Evolutionary conservation across 2,797 vertebrate species (phyloP).

Genomic region (Leptoclinus maculatus): DNA sequence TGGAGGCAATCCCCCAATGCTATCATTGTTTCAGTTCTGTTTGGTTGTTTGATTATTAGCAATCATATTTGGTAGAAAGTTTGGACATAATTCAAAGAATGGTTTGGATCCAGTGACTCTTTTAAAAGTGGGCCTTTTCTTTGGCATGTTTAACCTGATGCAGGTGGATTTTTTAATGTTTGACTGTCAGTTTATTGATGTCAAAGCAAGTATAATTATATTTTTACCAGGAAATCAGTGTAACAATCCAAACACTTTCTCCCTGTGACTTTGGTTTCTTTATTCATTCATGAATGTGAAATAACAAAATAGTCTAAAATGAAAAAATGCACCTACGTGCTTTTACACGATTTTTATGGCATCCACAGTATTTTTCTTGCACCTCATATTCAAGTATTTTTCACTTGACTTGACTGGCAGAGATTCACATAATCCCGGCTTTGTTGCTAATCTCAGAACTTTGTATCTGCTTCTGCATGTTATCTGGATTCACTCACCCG

Average conservation of each 20-base stretch:
- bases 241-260: background rate
- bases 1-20: background rate
- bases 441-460: constrained; percentile 73
- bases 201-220: background rate
- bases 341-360: background rate
- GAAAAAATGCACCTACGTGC: background rate
- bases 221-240: no score
- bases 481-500: constrained; percentile 45
- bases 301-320: background rate
- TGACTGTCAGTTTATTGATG: background rate
- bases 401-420: constrained; percentile 14
- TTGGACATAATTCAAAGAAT: background rate
- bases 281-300: background rate
- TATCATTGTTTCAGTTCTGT: background rate
- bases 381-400: constrained; percentile 11
- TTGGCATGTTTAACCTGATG: background rate
- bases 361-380: background rate
- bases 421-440: constrained; percentile 69
- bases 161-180: background rate
- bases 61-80: background rate
- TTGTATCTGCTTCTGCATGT: constrained; percentile 50
- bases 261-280: background rate
- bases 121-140: background rate
- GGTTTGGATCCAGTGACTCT: background rate
- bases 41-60: background rate